These are phyloP conservation scores for Bufo gargarizans DNA, from an alignment of 2,113 vertebrate genomes.

Conservation along the genomic window DNA sequence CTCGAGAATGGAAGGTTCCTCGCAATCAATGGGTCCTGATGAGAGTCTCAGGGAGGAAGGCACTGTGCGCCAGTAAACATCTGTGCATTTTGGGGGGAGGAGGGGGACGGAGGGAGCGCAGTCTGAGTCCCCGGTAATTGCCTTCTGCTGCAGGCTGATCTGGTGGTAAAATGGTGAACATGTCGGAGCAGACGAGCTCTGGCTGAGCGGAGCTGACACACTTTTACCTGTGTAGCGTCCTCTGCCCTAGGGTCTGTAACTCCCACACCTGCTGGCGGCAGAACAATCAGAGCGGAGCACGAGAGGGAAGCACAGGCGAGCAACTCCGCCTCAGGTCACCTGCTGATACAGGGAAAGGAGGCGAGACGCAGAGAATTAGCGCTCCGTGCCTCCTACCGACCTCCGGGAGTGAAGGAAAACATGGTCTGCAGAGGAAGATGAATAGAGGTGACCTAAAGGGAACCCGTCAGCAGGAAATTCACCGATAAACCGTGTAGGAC, in stretches of 20 bases:
- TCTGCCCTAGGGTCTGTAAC: conserved; percentile 23
- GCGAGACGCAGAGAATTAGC: conserved; percentile 28
- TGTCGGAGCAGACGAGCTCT: conserved; percentile 8
- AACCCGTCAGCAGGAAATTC: no score
- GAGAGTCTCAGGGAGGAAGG: not conserved
- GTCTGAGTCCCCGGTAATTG: conserved; percentile 10
- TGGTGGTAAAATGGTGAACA: not conserved
- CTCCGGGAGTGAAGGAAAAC: not conserved
- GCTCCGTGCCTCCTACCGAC: not conserved
- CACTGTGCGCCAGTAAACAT: conserved; percentile 29
- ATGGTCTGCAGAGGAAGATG: not conserved
- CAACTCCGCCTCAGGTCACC: not conserved
- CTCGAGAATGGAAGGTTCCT: not conserved
- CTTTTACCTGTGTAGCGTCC: conserved; percentile 36
- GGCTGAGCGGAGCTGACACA: conserved; percentile 26
- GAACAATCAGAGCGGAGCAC: conserved; percentile 38
- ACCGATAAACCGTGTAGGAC: no score
- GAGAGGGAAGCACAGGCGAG: conserved; percentile 4
- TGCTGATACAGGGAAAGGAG: conserved; percentile 4
- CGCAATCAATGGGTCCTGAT: conserved; percentile 12
- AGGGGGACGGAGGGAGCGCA: conserved; percentile 7
- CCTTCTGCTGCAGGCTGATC: conserved; percentile 9
- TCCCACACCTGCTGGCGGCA: conserved; percentile 43
- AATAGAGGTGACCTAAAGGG: not conserved
- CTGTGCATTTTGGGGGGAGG: conserved; percentile 20